Percentiles rank a stretch among this genome's conserved stretches.
phyloP scores from a whole-genome alignment of 1,140 invertebrate genomes.

The Panagrolaimus sp. region DNA sequence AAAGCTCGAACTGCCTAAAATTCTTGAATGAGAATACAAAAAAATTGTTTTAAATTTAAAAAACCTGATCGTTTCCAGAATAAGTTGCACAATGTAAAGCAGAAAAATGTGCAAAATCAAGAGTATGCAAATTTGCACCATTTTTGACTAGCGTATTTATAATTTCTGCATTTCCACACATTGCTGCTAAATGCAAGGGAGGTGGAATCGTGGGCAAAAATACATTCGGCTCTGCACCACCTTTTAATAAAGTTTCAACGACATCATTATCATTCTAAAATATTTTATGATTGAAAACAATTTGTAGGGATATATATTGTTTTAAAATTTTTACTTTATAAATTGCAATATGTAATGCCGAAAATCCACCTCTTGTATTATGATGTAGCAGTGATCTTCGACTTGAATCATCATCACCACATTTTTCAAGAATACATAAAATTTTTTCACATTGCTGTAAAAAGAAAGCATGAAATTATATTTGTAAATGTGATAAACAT shows the following conservation, averaged over 20 bases:
- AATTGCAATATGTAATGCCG: slow-evolving; percentile 61
- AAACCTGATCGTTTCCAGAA: slow-evolving; percentile 63
- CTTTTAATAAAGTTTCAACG: slow-evolving; percentile 60
- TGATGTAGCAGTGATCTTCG: slow-evolving; percentile 47
- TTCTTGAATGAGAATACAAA: background rate
- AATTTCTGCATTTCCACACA: slow-evolving; percentile 61
- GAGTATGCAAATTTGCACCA: slow-evolving; percentile 61
- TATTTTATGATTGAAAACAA: slow-evolving; percentile 9
- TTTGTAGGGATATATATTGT: slow-evolving; percentile 3
- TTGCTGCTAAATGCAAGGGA: slow-evolving; percentile 62
- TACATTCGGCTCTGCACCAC: slow-evolving; percentile 61
- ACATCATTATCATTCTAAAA: slow-evolving; percentile 61
- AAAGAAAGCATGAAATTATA: slow-evolving; percentile 59
- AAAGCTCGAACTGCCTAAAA: slow-evolving; percentile 61
- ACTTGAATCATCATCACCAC: slow-evolving; percentile 56
- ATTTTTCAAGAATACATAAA: slow-evolving; percentile 60
- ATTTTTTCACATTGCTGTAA: slow-evolving; percentile 59
- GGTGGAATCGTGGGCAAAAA: slow-evolving; percentile 61
- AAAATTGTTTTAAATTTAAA: slow-evolving; percentile 12
- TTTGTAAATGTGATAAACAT: slow-evolving; percentile 52
- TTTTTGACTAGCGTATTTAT: slow-evolving; percentile 37
- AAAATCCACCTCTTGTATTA: slow-evolving; percentile 61
- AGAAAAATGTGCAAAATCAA: slow-evolving; percentile 63
- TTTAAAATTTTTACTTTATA: slow-evolving; percentile 60
- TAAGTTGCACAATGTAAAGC: slow-evolving; percentile 63